A percentile compares a stretch with the other conserved stretches of the same genome.
These are phyloP conservation scores for Scolopax bukidnonensis DNA, from an alignment of 2,797 vertebrate species.

Conservation along the genomic window DNA sequence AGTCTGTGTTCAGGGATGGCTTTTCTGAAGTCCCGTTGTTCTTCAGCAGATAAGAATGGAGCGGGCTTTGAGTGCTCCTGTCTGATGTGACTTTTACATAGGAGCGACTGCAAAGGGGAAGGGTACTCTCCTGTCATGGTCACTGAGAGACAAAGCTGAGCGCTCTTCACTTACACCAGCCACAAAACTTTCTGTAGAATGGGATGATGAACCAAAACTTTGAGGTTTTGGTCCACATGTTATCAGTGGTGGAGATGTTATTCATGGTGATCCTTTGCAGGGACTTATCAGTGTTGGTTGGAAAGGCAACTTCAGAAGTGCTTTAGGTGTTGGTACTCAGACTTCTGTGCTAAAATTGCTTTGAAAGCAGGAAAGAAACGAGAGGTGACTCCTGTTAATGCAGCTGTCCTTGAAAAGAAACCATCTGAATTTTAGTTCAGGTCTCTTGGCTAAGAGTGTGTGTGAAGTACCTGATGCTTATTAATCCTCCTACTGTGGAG, in stretches of 20 bases:
- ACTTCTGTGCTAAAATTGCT: background rate
- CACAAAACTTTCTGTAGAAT: background rate
- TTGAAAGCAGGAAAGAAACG: background rate
- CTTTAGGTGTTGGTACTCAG: background rate
- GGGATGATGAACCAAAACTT: background rate
- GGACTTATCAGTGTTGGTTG: background rate
- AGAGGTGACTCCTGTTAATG: background rate
- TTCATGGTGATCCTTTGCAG: background rate
- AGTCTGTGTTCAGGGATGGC: background rate
- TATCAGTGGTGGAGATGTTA: background rate
- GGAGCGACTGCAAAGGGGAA: background rate
- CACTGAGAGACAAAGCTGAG: background rate
- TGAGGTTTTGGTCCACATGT: background rate
- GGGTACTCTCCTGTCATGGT: background rate
- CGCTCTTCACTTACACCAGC: background rate
- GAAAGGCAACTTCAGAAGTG: background rate
- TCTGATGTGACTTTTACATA: background rate
- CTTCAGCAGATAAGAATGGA: background rate
- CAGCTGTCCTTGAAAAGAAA: background rate
- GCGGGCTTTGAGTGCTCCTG: background rate
- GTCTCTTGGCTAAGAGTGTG: background rate
- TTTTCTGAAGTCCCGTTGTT: background rate
- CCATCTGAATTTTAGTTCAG: background rate
- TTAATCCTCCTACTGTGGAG: background rate
- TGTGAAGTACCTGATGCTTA: background rate